A percentile compares a stretch with the other conserved stretches of the same genome.
Evolutionary conservation across 2,113 vertebrate genomes (phyloP).

Genomic region (Phainopepla nitens): DNA sequence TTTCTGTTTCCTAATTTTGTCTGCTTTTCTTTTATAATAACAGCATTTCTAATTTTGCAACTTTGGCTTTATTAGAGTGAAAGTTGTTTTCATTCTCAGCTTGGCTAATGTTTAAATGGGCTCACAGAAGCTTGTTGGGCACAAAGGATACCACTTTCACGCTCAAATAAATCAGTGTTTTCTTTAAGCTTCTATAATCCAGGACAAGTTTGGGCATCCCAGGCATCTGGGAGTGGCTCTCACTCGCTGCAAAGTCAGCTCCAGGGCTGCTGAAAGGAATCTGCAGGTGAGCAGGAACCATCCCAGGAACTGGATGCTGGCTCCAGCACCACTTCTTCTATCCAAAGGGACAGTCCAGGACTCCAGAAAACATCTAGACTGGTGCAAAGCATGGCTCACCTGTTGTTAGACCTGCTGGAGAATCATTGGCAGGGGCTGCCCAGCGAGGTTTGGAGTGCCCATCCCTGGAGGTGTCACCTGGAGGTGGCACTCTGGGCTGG

Average conservation of each 20-base stretch:
- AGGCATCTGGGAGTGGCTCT: neutral
- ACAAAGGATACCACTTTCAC: neutral
- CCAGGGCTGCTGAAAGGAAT: neutral
- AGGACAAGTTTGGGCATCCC: constrained; percentile 33
- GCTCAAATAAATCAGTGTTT: neutral
- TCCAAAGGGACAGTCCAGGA: neutral
- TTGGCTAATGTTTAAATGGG: neutral
- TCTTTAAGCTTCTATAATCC: neutral
- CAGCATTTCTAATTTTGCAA: neutral
- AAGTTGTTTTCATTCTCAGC: neutral
- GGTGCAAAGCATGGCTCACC: fast-evolving
- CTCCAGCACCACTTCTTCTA: neutral
- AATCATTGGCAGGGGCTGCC: neutral
- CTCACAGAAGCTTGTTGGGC: neutral
- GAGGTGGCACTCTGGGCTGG: neutral
- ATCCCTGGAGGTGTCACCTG: neutral
- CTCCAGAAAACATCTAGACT: fast-evolving
- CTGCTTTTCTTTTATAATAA: neutral
- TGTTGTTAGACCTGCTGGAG: neutral
- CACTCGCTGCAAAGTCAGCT: neutral
- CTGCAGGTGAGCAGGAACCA: neutral
- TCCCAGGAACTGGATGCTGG: neutral
- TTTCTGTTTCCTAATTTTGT: neutral
- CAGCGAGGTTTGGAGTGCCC: neutral
- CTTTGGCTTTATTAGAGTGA: neutral